phyloP scores from a whole-genome alignment of 2,888 invertebrate species.

The Bhutanitis thaidina region DNA sequence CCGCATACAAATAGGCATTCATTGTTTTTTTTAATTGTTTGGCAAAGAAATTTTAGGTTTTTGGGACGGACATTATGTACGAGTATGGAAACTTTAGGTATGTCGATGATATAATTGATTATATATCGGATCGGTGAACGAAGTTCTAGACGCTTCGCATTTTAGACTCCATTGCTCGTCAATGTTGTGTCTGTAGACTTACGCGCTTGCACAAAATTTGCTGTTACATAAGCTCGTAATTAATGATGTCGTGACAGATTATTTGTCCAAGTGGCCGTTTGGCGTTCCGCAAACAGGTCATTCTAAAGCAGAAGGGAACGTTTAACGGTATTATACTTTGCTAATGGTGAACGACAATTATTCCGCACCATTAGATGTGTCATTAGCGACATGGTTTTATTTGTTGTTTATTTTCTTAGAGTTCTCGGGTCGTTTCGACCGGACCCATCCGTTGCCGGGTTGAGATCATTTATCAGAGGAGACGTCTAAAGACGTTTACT shows the following conservation, averaged over 20 bases:
- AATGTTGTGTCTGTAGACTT: too few species aligned
- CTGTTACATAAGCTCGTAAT: conserved; percentile 35
- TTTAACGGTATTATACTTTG: conserved; percentile 42
- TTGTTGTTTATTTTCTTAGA: conserved; percentile 60
- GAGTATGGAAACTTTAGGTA: too few species aligned
- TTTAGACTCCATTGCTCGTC: too few species aligned
- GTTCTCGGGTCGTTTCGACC: conserved; percentile 45
- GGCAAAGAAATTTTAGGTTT: too few species aligned
- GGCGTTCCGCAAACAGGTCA: conserved; percentile 61
- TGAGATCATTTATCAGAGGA: conserved; percentile 59
- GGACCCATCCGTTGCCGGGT: conserved; percentile 46
- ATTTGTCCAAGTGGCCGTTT: conserved; percentile 63
- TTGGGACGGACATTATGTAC: too few species aligned
- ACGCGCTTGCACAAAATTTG: too few species aligned
- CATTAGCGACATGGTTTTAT: conserved; percentile 56
- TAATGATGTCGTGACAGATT: conserved; percentile 64
- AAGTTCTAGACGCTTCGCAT: too few species aligned
- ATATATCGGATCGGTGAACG: too few species aligned
- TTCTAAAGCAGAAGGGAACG: conserved; percentile 44
- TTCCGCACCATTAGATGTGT: conserved; percentile 65
- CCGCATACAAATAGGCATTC: too few species aligned
- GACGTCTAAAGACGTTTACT: conserved; percentile 36
- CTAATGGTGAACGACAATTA: conserved; percentile 67
- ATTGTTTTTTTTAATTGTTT: too few species aligned
- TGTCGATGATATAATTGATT: too few species aligned